These are phyloP conservation scores for Gila robusta DNA, from an alignment of 2,797 vertebrate genomes.

Conservation along the genomic window DNA sequence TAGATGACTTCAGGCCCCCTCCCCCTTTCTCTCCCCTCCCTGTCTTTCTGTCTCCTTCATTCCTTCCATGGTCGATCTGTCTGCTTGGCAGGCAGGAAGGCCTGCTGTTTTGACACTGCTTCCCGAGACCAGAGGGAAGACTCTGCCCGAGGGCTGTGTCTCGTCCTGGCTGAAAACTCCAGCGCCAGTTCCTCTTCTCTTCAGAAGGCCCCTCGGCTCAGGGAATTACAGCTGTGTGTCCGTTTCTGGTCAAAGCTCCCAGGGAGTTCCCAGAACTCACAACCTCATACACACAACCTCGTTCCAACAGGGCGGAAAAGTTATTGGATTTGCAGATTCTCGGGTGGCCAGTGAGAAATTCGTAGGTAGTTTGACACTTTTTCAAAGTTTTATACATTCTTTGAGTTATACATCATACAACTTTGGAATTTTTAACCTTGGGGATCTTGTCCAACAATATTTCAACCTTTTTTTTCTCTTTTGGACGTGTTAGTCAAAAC, in stretches of 20 bases:
- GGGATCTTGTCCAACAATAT: not conserved
- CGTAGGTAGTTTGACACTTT: conserved; percentile 7
- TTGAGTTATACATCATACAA: not conserved
- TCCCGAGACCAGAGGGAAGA: conserved; percentile 4
- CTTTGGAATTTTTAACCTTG: not conserved
- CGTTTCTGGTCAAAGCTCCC: conserved; percentile 41
- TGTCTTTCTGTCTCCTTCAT: conserved; percentile 15
- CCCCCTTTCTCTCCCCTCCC: conserved; percentile 22
- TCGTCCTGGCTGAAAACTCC: conserved; percentile 10
- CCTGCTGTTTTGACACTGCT: conserved; percentile 46
- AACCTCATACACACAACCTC: conserved; percentile 31
- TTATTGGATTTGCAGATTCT: conserved; percentile 30
- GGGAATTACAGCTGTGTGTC: conserved; percentile 43
- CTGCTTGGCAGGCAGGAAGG: conserved; percentile 39
- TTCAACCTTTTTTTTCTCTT: conserved; percentile 15
- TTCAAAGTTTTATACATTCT: not conserved
- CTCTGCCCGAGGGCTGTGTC: conserved; percentile 34
- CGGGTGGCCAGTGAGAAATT: conserved; percentile 22
- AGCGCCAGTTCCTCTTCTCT: conserved; percentile 19
- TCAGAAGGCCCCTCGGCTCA: conserved; percentile 25
- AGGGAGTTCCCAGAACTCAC: conserved; percentile 49
- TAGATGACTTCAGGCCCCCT: conserved; percentile 39
- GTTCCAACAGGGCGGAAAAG: conserved; percentile 30
- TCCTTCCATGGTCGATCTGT: conserved; percentile 33
- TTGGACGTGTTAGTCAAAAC: conserved; percentile 13